These are phyloP conservation scores for Chymomyza caudatula DNA, from an alignment of 2,888 invertebrate genomes.

Conservation along the genomic window DNA sequence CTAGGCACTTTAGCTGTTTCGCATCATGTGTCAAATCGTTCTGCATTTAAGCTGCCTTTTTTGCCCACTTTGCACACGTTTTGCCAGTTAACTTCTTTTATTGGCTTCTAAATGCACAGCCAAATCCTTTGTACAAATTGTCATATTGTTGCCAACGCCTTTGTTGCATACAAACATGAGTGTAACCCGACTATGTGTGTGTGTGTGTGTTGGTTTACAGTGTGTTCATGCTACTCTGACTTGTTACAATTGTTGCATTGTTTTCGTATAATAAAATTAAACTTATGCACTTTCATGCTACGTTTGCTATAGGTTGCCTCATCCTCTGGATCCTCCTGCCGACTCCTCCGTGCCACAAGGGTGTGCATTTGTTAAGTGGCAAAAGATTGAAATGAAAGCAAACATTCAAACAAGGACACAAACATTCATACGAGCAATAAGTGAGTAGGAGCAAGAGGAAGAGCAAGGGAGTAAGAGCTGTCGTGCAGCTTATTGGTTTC, in stretches of 20 bases:
- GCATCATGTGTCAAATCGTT: neutral
- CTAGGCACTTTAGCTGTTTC: neutral
- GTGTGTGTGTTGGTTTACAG: conserved; percentile 8
- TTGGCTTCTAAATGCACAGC: conserved; percentile 64
- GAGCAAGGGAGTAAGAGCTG: conserved; percentile 22
- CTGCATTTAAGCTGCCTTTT: conserved; percentile 19
- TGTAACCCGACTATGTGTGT: neutral
- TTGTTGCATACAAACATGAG: conserved; percentile 18
- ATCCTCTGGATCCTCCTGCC: neutral
- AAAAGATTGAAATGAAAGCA: conserved; percentile 69
- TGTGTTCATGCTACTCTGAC: conserved; percentile 18
- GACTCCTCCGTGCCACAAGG: neutral
- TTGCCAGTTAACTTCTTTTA: conserved; percentile 49
- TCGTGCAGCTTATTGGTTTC: conserved; percentile 62
- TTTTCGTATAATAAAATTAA: conserved; percentile 69
- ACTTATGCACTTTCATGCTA: conserved; percentile 56
- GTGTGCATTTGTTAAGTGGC: conserved; percentile 69
- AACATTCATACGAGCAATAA: conserved; percentile 17
- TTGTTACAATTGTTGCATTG: conserved; percentile 59
- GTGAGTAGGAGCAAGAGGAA: neutral
- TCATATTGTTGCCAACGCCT: conserved; percentile 44
- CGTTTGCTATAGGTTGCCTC: conserved; percentile 6
- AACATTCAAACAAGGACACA: conserved; percentile 16
- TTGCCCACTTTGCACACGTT: conserved; percentile 13
- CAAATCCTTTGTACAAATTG: conserved; percentile 66